phyloP scores from a whole-genome alignment of 2,113 vertebrate genomes.

The Sceloporus tristichus region DNA sequence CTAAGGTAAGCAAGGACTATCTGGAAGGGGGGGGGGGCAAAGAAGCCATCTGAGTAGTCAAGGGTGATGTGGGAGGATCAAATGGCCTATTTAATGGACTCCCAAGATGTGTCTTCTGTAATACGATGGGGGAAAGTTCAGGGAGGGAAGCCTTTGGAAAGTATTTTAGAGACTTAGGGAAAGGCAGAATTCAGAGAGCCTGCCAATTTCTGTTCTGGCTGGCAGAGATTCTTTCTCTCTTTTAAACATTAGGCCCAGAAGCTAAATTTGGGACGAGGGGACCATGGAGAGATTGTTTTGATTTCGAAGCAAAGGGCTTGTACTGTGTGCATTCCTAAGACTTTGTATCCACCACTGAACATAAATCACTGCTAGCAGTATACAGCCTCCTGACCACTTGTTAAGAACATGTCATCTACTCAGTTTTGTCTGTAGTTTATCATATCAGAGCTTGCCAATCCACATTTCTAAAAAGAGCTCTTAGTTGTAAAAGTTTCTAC shows the following conservation, averaged over 20 bases:
- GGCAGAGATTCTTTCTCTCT: not conserved
- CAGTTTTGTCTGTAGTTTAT: not conserved
- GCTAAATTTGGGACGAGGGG: not conserved
- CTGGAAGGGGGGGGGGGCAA: conserved; percentile 17
- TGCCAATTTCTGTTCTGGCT: not conserved
- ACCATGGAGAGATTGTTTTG: not conserved
- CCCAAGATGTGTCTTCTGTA: conserved; percentile 28
- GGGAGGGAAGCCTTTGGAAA: conserved; percentile 12
- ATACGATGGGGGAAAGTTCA: conserved; percentile 48
- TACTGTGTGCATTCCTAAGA: conserved; percentile 18
- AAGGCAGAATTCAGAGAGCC: conserved; percentile 15
- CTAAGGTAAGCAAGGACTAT: conserved; percentile 9
- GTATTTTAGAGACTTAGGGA: conserved; percentile 18
- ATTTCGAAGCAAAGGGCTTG: not conserved
- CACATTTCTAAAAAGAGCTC: not conserved
- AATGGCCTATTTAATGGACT: conserved; percentile 37
- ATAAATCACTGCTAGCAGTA: not conserved
- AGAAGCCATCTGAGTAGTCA: conserved; percentile 5
- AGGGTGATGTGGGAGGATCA: conserved; percentile 29
- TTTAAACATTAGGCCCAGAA: conserved; percentile 46
- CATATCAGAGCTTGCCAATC: not conserved
- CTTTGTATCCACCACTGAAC: not conserved
- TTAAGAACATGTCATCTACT: conserved; percentile 8
- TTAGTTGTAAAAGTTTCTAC: not conserved
- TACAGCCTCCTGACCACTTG: not conserved